Conservation (phyloP, 2,888 invertebrate species). For the Aspidapion aeneum region DNA sequence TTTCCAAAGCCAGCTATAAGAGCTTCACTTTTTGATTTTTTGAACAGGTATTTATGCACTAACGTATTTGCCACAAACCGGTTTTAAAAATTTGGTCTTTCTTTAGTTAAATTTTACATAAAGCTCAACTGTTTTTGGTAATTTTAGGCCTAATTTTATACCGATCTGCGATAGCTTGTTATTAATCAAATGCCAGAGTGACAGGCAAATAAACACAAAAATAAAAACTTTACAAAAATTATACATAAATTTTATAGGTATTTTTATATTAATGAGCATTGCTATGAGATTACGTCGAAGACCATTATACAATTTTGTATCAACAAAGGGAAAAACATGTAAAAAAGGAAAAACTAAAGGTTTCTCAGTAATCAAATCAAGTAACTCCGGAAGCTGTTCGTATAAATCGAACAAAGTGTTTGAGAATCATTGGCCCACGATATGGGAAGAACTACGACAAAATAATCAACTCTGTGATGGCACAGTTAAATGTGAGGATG, state of each 20-base stretch:
- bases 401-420: constrained; percentile 41
- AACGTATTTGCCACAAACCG: too few species aligned
- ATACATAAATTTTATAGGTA: constrained; percentile 13
- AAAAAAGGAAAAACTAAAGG: not conserved
- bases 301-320: constrained; percentile 1
- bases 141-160: too few species aligned
- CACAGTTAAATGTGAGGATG: constrained; percentile 59
- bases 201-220: not conserved
- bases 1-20: too few species aligned
- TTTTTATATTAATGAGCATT: constrained; percentile 17
- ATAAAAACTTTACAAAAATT: not conserved
- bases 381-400: not conserved
- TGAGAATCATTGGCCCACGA: constrained; percentile 55
- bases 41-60: too few species aligned
- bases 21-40: too few species aligned
- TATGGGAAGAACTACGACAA: constrained; percentile 65
- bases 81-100: too few species aligned
- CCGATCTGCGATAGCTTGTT: too few species aligned
- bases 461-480: constrained; percentile 71
- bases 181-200: not conserved
- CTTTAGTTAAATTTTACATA: too few species aligned
- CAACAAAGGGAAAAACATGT: not conserved
- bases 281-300: constrained; percentile 9
- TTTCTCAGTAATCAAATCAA: not conserved
- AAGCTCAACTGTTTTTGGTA: too few species aligned